Evolutionary conservation across 2,113 vertebrate genomes (phyloP).

Genomic region (Oostethus manadensis): DNA sequence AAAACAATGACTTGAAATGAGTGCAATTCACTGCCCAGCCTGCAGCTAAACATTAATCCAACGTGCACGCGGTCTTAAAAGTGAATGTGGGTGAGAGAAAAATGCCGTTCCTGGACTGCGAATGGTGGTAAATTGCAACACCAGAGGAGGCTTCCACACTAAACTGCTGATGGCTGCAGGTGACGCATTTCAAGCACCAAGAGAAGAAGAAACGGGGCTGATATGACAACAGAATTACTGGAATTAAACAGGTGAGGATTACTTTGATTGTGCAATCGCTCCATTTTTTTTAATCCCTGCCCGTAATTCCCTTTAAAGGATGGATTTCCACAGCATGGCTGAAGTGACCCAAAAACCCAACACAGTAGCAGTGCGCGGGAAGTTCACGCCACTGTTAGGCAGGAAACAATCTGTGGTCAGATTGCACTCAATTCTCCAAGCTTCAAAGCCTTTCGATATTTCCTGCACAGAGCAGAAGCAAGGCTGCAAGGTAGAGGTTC

Average conservation of each 20-base stretch:
- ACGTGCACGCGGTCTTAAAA: neutral
- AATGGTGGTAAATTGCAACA: slow-evolving; percentile 29
- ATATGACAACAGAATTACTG: neutral
- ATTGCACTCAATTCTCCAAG: neutral
- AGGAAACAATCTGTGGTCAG: neutral
- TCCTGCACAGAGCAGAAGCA: neutral
- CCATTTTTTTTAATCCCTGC: neutral
- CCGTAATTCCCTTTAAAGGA: neutral
- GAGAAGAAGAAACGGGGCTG: neutral
- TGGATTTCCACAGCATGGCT: too few species aligned
- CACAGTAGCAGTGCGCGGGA: too few species aligned
- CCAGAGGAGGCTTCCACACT: slow-evolving; percentile 15
- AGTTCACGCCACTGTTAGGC: neutral
- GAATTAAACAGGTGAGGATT: neutral
- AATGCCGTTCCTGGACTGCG: slow-evolving; percentile 14
- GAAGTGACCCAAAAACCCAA: neutral
- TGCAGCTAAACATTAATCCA: neutral
- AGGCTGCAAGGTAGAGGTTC: slow-evolving; percentile 4
- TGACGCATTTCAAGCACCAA: slow-evolving; percentile 8
- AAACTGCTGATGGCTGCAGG: slow-evolving; percentile 8
- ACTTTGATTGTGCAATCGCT: neutral
- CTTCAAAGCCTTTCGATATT: neutral
- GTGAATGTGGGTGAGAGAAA: slow-evolving; percentile 1
- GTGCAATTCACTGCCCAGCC: too few species aligned
- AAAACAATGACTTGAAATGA: too few species aligned